Conservation (phyloP, 2,113 vertebrate species). For the Coptodon rendalli region DNA sequence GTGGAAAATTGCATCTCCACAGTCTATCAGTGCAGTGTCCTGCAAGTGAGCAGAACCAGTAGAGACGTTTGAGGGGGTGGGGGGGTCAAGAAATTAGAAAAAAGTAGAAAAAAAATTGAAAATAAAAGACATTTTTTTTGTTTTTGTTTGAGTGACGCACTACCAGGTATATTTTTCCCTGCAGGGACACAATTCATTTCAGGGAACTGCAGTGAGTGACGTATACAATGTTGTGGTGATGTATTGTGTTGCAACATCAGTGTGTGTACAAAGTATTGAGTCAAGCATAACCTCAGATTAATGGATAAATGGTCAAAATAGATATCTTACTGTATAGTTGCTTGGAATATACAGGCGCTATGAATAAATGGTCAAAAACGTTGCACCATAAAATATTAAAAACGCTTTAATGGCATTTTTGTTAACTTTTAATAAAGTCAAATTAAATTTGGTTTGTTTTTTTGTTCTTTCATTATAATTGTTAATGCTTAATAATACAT, state of each 20-base stretch:
- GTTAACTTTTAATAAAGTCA: neutral
- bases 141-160: neutral
- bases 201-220: neutral
- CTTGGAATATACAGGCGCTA: neutral
- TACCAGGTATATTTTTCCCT: neutral
- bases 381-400: neutral
- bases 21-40: neutral
- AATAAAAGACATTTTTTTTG: neutral
- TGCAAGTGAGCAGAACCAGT: neutral
- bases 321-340: neutral
- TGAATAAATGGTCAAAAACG: rapidly evolving
- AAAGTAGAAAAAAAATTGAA: neutral
- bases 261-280: rapidly evolving
- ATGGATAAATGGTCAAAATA: neutral
- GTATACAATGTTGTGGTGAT: neutral
- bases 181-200: neutral
- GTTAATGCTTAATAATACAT: neutral
- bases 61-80: neutral
- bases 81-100: neutral
- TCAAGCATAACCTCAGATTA: neutral
- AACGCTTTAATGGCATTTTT: neutral
- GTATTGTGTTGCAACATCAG: neutral
- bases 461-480: neutral
- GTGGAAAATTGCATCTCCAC: neutral
- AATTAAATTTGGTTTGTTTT: neutral